Percentiles rank a stretch among this genome's conserved stretches.
phyloP scores from a whole-genome alignment of 2,888 invertebrate genomes.

The Lasioglossum vierecki region DNA sequence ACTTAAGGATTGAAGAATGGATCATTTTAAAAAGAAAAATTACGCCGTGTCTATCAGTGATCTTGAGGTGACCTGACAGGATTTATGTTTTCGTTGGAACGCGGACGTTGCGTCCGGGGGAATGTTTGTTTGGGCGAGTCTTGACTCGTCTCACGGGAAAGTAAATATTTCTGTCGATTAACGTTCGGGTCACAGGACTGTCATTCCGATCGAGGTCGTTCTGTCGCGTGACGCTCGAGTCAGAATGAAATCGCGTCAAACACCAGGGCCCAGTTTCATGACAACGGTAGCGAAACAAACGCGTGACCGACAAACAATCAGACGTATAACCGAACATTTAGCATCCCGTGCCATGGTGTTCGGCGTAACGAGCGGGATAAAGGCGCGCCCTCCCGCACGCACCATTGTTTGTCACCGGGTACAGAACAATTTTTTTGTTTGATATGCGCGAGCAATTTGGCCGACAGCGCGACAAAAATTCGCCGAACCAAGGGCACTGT shows the following conservation, averaged over 20 bases:
- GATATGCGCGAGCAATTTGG: constrained; percentile 34
- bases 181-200: not conserved
- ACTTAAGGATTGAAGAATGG: not conserved
- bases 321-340: constrained; percentile 26
- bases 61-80: not conserved
- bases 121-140: not conserved
- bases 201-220: not conserved
- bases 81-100: not conserved
- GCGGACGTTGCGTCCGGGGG: no score
- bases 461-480: constrained; percentile 27
- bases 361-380: constrained; percentile 32
- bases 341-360: constrained; percentile 2
- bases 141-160: not conserved
- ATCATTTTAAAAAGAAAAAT: not conserved
- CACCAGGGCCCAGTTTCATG: not conserved
- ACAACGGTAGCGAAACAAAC: not conserved
- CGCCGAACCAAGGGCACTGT: not conserved
- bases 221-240: not conserved
- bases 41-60: not conserved
- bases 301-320: constrained; percentile 30
- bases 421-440: constrained; percentile 17
- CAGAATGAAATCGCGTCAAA: not conserved
- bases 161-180: not conserved
- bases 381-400: not conserved
- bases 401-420: constrained; percentile 36